phyloP scores from a whole-genome alignment of 2,888 invertebrate genomes.

The Phorcus lineatus region DNA sequence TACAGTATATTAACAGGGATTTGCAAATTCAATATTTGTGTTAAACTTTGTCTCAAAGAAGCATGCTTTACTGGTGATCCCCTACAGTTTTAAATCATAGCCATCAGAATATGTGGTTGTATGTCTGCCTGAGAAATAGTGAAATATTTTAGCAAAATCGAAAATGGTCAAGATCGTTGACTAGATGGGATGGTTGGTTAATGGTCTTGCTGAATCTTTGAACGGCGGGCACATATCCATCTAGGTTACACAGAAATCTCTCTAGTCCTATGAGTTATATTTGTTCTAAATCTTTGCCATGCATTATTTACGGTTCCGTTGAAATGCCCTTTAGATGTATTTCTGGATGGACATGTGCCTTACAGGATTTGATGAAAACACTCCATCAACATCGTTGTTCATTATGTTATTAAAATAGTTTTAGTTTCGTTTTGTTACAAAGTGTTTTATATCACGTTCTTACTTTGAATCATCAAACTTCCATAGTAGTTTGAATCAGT shows the following conservation, averaged over 20 bases:
- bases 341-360: not conserved
- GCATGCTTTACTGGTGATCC: slow-evolving; percentile 5
- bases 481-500: no score
- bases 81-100: not conserved
- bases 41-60: not conserved
- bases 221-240: not conserved
- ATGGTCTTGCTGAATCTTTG: not conserved
- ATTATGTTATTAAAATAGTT: not conserved
- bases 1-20: no score
- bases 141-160: not conserved
- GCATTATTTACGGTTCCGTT: no score
- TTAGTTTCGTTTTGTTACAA: slow-evolving; percentile 10
- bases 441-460: not conserved
- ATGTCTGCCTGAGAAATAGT: not conserved
- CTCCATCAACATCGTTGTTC: not conserved
- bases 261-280: no score
- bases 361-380: not conserved
- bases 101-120: slow-evolving; percentile 10
- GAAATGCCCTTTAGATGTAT: no score
- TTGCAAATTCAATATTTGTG: no score
- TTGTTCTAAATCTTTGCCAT: no score
- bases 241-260: not conserved
- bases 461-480: no score
- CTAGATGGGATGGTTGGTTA: not conserved
- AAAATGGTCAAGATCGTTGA: not conserved